Conservation (phyloP, 2,888 invertebrate species). For the Temnothorax ravouxi region DNA sequence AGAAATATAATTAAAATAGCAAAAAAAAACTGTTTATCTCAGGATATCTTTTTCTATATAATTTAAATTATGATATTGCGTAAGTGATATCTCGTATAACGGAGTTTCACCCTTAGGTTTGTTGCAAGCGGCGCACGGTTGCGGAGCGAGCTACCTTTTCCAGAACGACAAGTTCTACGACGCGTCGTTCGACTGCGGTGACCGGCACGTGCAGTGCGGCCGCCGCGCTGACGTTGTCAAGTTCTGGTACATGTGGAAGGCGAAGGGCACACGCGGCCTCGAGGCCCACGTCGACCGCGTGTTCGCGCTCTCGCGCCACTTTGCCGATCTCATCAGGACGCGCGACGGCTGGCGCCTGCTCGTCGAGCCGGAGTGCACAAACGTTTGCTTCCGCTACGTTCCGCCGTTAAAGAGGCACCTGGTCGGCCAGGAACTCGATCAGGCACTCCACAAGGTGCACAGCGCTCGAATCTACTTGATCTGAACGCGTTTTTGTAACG, state of each 20-base stretch:
- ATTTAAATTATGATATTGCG: background rate
- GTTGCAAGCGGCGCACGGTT: conserved; percentile 91
- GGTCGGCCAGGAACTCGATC: conserved; percentile 81
- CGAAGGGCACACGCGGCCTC: conserved; percentile 94
- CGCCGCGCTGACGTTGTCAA: conserved; percentile 98
- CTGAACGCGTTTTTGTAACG: background rate
- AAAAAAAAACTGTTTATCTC: background rate
- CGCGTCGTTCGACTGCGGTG: conserved; percentile 93
- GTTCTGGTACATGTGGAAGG: conserved; percentile 99
- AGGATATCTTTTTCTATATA: background rate
- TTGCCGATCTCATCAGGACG: conserved; percentile 89
- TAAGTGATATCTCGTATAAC: background rate
- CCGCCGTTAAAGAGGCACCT: conserved; percentile 90
- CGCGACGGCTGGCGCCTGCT: conserved; percentile 92
- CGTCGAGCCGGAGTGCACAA: conserved; percentile 95
- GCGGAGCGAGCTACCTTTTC: conserved; percentile 94
- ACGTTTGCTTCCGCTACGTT: conserved; percentile 98
- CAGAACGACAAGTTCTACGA: conserved; percentile 97
- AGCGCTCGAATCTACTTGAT: background rate
- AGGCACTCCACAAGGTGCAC: conserved; percentile 89
- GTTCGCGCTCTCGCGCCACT: conserved; percentile 92
- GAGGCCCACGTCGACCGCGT: conserved; percentile 93
- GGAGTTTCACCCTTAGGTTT: conserved; percentile 85
- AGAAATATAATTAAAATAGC: background rate
- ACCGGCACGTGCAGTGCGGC: conserved; percentile 98